Base-by-base conservation (phyloP, 2,113 vertebrate species). In the Trinectes maculatus region DNA sequence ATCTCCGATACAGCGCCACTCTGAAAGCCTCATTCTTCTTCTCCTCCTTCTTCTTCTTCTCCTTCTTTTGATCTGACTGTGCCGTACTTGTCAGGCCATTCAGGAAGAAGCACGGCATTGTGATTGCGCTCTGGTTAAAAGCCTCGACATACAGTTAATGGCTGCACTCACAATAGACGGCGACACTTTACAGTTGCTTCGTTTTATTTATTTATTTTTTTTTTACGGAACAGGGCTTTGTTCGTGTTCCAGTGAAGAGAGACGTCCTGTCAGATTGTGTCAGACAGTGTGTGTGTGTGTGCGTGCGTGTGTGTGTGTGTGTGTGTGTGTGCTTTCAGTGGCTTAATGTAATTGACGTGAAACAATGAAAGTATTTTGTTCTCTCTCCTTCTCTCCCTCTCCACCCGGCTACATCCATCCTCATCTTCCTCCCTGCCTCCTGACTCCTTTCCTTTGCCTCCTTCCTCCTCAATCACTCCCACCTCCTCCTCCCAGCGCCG, bases 41-140 rank as follows among this genome's bases (percentile, higher is more conserved):
- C 16, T 63, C 18, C 24, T 74, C 25, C 2, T 3, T n/a, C 3
- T 48, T 13, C 40, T 21, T 19, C 8, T 10, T 46, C 46, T 48
- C 2, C 15, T 48, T 18, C 25, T 61, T 47, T 29, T 54, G 36
- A 57, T 10, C 46, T n/a, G n/a, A 33, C 40, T 16, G 4, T 44
- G 25, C 12, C 18, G 18, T 56, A 34, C 48, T 70, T 53, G 28
- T 61, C 40, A 43, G 56, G 52, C 24, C 66, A 47, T 81, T 83
- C 52, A 80, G 39, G 76, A 48, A 31, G 36, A 74, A 74, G 33
- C 29, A 7, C 16, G 34, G 49, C 71, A 40, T 63, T 60, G 43
- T 74, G 57, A 36, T 44, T 19, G 29, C 1, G 10, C 25, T 71
- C 57, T 67, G 67, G 68, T 81, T 79, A 81, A 86, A 83, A 78